Evolutionary conservation across 2,888 invertebrate species (phyloP).

Genomic region (Proisotoma minuta): DNA sequence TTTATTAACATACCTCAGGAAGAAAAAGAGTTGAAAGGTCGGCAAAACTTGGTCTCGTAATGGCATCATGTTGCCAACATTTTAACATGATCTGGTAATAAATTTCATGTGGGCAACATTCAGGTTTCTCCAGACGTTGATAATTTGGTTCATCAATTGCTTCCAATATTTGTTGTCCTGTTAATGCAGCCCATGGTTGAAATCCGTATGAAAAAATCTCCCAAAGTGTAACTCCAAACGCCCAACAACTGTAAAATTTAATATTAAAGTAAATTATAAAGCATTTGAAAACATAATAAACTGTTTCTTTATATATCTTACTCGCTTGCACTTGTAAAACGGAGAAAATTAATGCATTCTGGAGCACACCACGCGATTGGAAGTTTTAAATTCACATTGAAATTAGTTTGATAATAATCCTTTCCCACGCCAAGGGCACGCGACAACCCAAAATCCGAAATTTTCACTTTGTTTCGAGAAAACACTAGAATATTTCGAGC

Average conservation of each 20-base stretch:
- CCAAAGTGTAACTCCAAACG: constrained; percentile 97
- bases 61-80: constrained; percentile 93
- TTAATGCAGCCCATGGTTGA: constrained; percentile 95
- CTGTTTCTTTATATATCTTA: background rate
- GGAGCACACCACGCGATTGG: constrained; percentile 99
- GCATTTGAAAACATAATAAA: background rate
- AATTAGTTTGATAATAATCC: constrained; percentile 98
- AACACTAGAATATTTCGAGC: constrained; percentile 97
- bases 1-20: constrained; percentile 59
- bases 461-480: constrained; percentile 92
- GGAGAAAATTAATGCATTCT: constrained; percentile 90
- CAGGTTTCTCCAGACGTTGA: constrained; percentile 86
- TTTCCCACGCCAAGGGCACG: constrained; percentile 94
- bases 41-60: constrained; percentile 80
- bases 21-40: constrained; percentile 69
- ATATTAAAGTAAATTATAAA: background rate
- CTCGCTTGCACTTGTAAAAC: constrained; percentile 55
- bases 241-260: no score
- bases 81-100: constrained; percentile 88
- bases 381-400: constrained; percentile 91
- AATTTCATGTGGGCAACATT: constrained; percentile 81
- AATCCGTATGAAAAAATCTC: constrained; percentile 97
- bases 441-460: constrained; percentile 95
- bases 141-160: constrained; percentile 90
- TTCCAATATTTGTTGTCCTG: constrained; percentile 88